Evolutionary conservation across 2,113 vertebrate genomes (phyloP).

Genomic region (Mohoua ochrocephala): DNA sequence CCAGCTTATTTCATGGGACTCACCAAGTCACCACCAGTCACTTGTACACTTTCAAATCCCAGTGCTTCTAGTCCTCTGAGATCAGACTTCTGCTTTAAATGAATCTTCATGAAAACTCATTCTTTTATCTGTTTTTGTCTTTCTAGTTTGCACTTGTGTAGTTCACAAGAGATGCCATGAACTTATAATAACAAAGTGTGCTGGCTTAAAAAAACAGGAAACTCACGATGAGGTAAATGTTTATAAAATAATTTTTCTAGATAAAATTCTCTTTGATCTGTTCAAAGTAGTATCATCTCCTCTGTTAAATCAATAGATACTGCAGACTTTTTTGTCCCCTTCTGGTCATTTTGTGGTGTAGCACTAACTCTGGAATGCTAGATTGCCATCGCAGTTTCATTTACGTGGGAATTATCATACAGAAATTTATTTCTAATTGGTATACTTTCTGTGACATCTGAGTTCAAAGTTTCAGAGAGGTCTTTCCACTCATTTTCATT

Average conservation of each 20-base stretch:
- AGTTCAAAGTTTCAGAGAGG: background rate
- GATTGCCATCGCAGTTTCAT: background rate
- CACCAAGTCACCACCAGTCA: background rate
- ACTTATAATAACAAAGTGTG: constrained; percentile 98
- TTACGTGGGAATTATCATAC: background rate
- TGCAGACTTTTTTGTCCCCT: background rate
- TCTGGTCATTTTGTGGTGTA: background rate
- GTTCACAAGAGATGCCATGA: constrained; percentile 98
- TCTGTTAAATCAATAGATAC: background rate
- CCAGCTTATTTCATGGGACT: background rate
- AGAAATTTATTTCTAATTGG: background rate
- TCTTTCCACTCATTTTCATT: background rate
- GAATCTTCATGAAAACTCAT: background rate
- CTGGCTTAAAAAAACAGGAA: constrained; percentile 97
- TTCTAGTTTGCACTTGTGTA: constrained; percentile 95
- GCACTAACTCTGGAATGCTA: background rate
- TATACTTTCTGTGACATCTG: background rate
- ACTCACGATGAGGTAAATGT: constrained; percentile 88
- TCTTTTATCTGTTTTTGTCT: constrained; percentile 21
- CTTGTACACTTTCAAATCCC: background rate
- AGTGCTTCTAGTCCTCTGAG: background rate
- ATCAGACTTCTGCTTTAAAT: background rate
- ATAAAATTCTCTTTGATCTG: constrained; percentile 10
- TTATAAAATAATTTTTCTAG: background rate
- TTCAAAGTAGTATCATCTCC: background rate